Evolutionary conservation across 2,113 vertebrate genomes (phyloP).

Genomic region (Bettongia penicillata): DNA sequence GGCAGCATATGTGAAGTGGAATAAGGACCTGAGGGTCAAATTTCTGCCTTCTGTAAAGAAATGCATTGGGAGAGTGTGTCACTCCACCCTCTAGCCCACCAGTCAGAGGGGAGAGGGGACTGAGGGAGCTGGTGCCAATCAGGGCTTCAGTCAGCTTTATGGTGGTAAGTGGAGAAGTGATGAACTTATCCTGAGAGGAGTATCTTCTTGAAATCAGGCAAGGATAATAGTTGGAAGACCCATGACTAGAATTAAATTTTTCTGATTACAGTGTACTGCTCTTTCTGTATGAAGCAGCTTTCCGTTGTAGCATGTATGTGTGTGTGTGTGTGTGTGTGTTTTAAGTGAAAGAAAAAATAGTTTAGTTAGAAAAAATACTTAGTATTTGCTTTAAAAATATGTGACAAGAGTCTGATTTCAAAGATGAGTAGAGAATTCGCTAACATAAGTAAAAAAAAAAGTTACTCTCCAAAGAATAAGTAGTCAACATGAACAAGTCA

Average conservation of each 20-base stretch:
- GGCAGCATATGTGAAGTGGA: background rate
- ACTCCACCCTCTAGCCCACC: background rate
- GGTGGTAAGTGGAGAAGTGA: background rate
- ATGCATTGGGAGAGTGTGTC: background rate
- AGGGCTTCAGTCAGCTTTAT: background rate
- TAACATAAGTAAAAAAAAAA: background rate
- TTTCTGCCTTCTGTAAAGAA: background rate
- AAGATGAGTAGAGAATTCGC: background rate
- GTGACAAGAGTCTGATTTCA: background rate
- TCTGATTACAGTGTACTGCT: background rate
- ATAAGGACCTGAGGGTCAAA: background rate
- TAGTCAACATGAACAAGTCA: background rate
- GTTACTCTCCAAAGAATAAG: background rate
- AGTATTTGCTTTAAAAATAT: background rate
- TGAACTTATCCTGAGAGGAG: background rate
- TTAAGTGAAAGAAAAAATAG: background rate
- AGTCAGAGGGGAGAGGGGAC: background rate
- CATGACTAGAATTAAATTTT: background rate
- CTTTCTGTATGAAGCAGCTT: background rate
- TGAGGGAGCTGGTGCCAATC: background rate
- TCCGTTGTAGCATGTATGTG: background rate
- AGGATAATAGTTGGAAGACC: background rate
- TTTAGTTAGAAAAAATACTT: background rate
- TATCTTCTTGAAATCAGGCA: background rate
- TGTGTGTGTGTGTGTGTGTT: background rate